Conservation (phyloP, 2,797 vertebrate species). For the Psittacula derbiana region DNA sequence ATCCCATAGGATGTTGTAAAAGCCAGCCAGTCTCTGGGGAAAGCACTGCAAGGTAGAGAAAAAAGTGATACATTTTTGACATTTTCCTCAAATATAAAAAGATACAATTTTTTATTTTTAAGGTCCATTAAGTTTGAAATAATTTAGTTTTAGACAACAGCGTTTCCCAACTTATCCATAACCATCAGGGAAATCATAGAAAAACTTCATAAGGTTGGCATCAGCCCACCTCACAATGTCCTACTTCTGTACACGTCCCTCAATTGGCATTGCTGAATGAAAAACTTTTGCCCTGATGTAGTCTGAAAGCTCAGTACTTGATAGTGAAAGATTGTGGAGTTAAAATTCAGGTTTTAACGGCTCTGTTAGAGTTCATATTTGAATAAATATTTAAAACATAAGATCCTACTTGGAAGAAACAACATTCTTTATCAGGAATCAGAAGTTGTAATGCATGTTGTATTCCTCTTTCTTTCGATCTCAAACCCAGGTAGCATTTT, state of each 20-base stretch:
- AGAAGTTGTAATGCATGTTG: background rate
- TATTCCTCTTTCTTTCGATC: background rate
- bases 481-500: background rate
- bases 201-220: no score
- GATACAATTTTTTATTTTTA: background rate
- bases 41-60: background rate
- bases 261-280: rapidly evolving
- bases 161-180: background rate
- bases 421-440: background rate
- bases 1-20: background rate
- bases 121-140: background rate
- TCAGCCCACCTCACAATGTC: no score
- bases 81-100: background rate
- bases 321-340: background rate
- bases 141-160: background rate
- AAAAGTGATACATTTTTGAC: background rate
- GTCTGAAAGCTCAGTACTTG: background rate
- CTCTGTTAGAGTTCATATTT: background rate
- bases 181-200: background rate
- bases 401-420: background rate
- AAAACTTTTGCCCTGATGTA: background rate
- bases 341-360: background rate
- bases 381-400: background rate
- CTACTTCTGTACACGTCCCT: background rate
- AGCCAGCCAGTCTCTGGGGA: background rate